A percentile compares a stretch with the other conserved stretches of the same genome.
Conservation (phyloP, 1,140 invertebrate species). For the Drosophila parabipectinata region DNA sequence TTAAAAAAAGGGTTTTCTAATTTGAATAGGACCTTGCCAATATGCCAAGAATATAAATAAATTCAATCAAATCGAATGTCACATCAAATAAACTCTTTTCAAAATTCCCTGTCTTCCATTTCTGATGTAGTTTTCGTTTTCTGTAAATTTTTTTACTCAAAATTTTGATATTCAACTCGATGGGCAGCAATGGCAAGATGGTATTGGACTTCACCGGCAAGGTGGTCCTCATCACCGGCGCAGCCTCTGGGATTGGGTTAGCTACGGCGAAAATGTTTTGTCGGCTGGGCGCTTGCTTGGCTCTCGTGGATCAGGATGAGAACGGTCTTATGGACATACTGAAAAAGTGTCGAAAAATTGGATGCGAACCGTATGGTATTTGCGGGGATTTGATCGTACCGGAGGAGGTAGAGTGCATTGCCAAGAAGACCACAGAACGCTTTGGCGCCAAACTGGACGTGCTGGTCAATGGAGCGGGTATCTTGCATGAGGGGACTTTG, state of each 20-base stretch:
- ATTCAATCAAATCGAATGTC: neutral
- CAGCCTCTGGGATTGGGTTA: conserved; percentile 94
- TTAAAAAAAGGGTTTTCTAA: too few species aligned
- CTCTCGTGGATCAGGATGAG: conserved; percentile 90
- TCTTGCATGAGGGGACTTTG: conserved; percentile 91
- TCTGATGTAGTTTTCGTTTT: conserved; percentile 1
- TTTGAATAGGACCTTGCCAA: too few species aligned
- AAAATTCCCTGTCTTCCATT: neutral
- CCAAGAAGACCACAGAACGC: conserved; percentile 91
- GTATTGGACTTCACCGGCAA: conserved; percentile 86
- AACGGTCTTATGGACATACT: conserved; percentile 81
- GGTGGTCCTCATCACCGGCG: conserved; percentile 91
- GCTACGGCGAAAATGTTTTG: conserved; percentile 91
- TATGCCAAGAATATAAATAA: too few species aligned
- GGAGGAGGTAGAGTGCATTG: conserved; percentile 83
- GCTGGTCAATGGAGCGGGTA: conserved; percentile 94
- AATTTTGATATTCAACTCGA: conserved; percentile 17
- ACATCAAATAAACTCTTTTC: neutral
- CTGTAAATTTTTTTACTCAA: neutral
- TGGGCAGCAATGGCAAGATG: conserved; percentile 25
- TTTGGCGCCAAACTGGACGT: conserved; percentile 89
- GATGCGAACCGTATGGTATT: conserved; percentile 23
- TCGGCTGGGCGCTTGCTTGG: conserved; percentile 88
- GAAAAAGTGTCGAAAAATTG: conserved; percentile 9
- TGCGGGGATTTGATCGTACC: conserved; percentile 83